These are phyloP conservation scores for Willisornis vidua DNA, from an alignment of 2,113 vertebrate species.

Conservation along the genomic window DNA sequence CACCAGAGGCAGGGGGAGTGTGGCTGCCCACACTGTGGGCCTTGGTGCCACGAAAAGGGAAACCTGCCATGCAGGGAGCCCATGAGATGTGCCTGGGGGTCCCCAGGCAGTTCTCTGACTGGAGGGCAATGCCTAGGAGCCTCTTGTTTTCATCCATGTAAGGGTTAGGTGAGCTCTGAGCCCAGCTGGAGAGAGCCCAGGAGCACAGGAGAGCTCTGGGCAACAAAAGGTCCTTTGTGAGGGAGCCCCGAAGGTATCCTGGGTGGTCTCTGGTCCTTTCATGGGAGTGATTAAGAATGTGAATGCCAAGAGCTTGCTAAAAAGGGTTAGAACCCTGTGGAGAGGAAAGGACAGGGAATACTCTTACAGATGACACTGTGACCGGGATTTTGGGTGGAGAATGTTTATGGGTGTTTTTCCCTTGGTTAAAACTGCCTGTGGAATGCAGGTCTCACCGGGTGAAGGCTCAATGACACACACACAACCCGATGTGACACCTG, in stretches of 20 bases:
- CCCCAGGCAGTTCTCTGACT: neutral
- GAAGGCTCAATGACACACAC: neutral
- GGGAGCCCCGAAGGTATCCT: neutral
- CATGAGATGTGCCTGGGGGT: neutral
- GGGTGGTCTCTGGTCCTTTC: conserved; percentile 28
- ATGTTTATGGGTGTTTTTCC: neutral
- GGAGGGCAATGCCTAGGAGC: neutral
- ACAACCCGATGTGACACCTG: neutral
- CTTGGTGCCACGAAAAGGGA: neutral
- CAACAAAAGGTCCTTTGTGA: conserved; percentile 39
- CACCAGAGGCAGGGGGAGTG: accelerated
- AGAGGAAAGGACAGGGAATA: neutral
- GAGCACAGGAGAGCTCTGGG: neutral
- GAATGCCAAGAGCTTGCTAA: neutral
- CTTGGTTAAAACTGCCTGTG: neutral
- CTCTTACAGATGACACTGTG: neutral
- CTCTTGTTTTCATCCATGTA: neutral
- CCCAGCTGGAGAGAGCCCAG: accelerated
- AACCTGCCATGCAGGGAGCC: accelerated
- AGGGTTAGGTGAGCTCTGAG: neutral
- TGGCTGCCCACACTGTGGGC: neutral
- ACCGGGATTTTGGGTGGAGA: neutral
- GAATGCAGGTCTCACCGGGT: neutral
- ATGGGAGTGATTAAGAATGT: neutral
- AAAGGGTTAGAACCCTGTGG: neutral